Conservation (phyloP, 2,888 invertebrate genomes). For the Rotaria macrura region DNA sequence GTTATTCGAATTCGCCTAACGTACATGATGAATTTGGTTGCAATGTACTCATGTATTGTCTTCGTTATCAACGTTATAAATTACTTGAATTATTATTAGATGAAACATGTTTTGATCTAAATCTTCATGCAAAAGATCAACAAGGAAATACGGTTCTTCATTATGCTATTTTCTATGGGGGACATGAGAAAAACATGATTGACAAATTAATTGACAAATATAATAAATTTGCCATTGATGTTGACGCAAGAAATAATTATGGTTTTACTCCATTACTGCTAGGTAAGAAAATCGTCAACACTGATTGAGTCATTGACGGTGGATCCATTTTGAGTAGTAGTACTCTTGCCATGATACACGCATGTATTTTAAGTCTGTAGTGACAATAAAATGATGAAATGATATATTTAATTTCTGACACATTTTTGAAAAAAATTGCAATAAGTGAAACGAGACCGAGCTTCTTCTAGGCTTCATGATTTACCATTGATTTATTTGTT, state of each 20-base stretch:
- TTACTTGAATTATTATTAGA: background rate
- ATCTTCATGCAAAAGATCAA: background rate
- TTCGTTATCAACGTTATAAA: constrained; percentile 2
- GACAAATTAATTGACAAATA: background rate
- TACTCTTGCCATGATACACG: too few species aligned
- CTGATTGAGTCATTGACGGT: too few species aligned
- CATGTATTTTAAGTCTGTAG: too few species aligned
- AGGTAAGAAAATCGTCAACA: background rate
- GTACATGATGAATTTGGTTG: background rate
- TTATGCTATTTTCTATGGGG: background rate
- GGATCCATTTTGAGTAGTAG: too few species aligned
- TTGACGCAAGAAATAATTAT: background rate
- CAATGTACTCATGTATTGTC: background rate
- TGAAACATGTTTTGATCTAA: background rate
- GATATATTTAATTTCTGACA: too few species aligned
- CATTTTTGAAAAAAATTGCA: too few species aligned
- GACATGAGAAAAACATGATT: background rate
- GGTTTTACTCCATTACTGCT: background rate
- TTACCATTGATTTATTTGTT: background rate
- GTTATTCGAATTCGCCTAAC: background rate
- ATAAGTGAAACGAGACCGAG: too few species aligned
- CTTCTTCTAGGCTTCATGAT: too few species aligned
- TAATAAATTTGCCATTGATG: background rate
- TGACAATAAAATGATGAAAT: too few species aligned
- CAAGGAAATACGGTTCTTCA: background rate